Base-by-base conservation (phyloP, 2,113 vertebrate species). In the Lycocorax pyrrhopterus region DNA sequence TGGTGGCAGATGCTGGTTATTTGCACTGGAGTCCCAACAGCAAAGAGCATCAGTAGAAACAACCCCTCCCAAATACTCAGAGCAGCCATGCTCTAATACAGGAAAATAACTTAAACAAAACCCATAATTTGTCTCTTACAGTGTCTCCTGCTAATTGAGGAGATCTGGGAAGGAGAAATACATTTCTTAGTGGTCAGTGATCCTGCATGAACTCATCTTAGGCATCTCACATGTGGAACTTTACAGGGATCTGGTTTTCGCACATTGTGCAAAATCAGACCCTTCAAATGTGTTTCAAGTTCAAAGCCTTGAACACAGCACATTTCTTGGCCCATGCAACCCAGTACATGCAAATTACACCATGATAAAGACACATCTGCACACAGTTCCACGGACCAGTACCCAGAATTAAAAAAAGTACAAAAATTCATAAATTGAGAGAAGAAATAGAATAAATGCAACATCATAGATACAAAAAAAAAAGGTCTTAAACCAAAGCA, bases 21-120 rank as follows among this genome's bases (percentile, higher is more conserved):
- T 68, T 91, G 43, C 27, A n/a, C 2, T 53, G 44, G 10, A 78
- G 63, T 41, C n/a, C 39, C 64, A 41, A 29, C 3, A 67, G n/a
- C 51, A 55, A 81, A 39, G n/a, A 95, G 35, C 41, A 83, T 27
- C 59, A 41, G 43, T 18, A 56, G 69, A 44, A 86, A 47, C 4
- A 62, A 17, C 3, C 1, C 17, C 52, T 52, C 44, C 22, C 3
- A 1, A 66, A 77, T 23, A 71, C n/a, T 63, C 4, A 0, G 64
- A 75, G 73, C 23, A 91, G 44, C 41, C 83, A 20, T 18, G 10
- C 4, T 44, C 58, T 51, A 41, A 75, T 37, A 44, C 78, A 60
- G 39, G 44, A 67, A 84, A 87, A 72, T 47, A 49, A 59, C 15
- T 84, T 29, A 18, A 12, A 49, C 3, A 88, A 74, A 25, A 6